A percentile compares a stretch with the other conserved stretches of the same genome.
Conservation (phyloP, 2,888 invertebrate genomes). For the Metacarcinus magister region DNA sequence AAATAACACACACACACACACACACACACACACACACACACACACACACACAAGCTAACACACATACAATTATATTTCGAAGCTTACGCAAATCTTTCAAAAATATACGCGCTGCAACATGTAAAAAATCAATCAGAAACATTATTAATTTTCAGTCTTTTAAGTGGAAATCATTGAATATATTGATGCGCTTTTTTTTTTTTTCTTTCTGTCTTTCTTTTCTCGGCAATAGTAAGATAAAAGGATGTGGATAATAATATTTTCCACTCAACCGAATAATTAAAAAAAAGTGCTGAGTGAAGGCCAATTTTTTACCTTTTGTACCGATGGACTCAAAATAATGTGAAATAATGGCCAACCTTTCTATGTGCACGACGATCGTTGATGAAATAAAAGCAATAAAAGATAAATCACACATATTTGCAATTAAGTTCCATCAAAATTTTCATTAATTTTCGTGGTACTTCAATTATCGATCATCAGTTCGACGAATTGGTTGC, state of each 20-base stretch:
- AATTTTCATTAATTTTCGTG: conserved; percentile 36
- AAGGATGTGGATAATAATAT: not conserved
- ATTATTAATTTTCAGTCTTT: not conserved
- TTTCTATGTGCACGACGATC: not conserved
- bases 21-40: conserved; percentile 48
- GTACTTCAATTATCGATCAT: conserved; percentile 31
- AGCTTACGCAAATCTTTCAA: not conserved
- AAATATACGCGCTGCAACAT: not conserved
- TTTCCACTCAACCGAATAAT: conserved; percentile 30
- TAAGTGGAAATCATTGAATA: conserved; percentile 12
- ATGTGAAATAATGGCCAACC: not conserved
- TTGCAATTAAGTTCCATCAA: conserved; percentile 29
- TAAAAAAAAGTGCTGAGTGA: conserved; percentile 8
- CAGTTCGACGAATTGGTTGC: not conserved
- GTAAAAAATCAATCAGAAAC: not conserved
- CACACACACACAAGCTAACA: conserved; percentile 29
- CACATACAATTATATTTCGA: not conserved
- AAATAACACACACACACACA: conserved; percentile 3
- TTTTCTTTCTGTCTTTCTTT: too few species aligned
- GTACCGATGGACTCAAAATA: not conserved
- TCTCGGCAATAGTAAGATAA: not conserved
- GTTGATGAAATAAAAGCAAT: not conserved
- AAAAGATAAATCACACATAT: not conserved
- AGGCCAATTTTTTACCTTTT: not conserved
- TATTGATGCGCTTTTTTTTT: not conserved